Evolutionary conservation across 2,888 invertebrate genomes (phyloP).

Genomic region (Acrobasis consociella): DNA sequence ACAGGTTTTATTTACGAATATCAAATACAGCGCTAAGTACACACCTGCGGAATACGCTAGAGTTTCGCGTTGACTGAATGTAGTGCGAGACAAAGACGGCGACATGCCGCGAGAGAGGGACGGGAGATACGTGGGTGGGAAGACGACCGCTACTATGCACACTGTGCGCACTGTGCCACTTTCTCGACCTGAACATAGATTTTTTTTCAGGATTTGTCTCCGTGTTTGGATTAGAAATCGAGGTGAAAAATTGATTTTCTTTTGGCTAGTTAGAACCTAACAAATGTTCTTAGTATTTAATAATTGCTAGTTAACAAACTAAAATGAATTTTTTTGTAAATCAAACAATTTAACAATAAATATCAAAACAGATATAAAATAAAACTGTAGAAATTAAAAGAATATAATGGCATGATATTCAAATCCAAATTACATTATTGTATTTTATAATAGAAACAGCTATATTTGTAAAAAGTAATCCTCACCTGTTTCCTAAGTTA

Average conservation of each 20-base stretch:
- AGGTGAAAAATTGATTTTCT: constrained; percentile 1
- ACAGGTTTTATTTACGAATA: constrained; percentile 68
- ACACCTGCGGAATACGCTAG: constrained; percentile 67
- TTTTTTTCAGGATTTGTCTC: background rate
- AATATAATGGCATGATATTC: too few relatives aligned
- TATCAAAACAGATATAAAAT: too few relatives aligned
- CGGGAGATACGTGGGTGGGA: constrained; percentile 66
- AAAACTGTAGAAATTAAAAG: too few relatives aligned
- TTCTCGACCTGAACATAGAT: constrained; percentile 42
- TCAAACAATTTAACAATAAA: too few relatives aligned
- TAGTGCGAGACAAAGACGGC: constrained; percentile 65
- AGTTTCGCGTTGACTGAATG: constrained; percentile 73
- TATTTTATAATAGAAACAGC: too few relatives aligned
- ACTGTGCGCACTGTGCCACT: constrained; percentile 59
- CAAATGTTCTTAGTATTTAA: too few relatives aligned
- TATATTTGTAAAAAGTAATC: too few relatives aligned
- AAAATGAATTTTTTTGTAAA: too few relatives aligned
- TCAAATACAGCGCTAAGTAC: constrained; percentile 41
- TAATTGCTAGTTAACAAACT: too few relatives aligned
- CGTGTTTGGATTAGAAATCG: background rate
- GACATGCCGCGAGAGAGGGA: constrained; percentile 67
- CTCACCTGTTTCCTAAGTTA: too few relatives aligned
- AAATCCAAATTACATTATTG: too few relatives aligned
- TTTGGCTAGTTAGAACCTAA: background rate
- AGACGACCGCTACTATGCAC: constrained; percentile 71